Evolutionary conservation across 2,113 vertebrate genomes (phyloP), one percentile per base, ranked within the genome.

Genomic region (Morone saxatilis): DNA sequence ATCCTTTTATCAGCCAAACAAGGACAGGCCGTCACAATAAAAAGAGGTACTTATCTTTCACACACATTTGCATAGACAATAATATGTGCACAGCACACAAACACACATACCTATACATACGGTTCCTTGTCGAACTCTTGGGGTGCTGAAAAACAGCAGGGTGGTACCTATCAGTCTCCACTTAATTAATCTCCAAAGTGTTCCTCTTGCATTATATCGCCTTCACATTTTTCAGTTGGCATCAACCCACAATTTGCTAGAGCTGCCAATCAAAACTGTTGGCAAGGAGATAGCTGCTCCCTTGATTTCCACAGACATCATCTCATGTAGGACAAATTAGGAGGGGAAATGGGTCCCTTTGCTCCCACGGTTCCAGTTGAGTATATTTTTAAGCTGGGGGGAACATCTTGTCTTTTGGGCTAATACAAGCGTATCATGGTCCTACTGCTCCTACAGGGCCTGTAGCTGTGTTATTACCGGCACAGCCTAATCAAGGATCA

Each of bases 1-100:
- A 73, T 84, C 60, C 20, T 84, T 88, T 87, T 86, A 91, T 85
- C 81, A 88, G 89, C 70, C 61, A 78, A 88, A 89, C 88, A 89
- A 89, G 81, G 88, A 89, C 76, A 63, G 80, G 67, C 73, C 68
- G 4, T 72, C 53, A 51, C 74, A 81, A 80, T 84, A 81, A 92
- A 90, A 82, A 61, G 3, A 51, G 8, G 36, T 31, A 19, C 41
- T 57, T 56, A 50, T 54, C 65, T 48, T 57, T 76, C 61, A 68
- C 78, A 50, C 17, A 67, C 16, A 41, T 60, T 51, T 6, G 4
- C 54, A 53, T 43, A 41, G 22, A 68, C 36, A 13, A 41, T 25
- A 51, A 31, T 4, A 31, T 31, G 31, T 31, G 31, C 53, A 54
- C 53, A 71, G 17, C 50, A 25, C 50, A 19, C 54, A 65, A 3